These are phyloP conservation scores for Myocastor coypus DNA, from an alignment of 2,113 vertebrate species.

Conservation along the genomic window DNA sequence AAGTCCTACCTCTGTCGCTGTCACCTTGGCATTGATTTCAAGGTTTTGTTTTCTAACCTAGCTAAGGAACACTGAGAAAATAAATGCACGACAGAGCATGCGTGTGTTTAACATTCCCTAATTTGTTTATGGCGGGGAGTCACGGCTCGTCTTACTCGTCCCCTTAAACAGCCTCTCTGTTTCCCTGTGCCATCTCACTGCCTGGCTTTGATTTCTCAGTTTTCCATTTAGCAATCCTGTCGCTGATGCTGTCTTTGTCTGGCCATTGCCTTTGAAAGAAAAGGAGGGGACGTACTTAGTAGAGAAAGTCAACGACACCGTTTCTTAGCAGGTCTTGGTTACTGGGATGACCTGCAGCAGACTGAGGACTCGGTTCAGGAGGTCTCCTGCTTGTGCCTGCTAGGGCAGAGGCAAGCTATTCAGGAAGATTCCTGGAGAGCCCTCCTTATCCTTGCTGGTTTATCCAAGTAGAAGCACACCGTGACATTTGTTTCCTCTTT, in stretches of 20 bases:
- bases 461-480: not conserved
- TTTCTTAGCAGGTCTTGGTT: not conserved
- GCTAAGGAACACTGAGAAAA: constrained; percentile 93
- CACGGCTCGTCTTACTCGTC: constrained; percentile 79
- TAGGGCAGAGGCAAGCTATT: not conserved
- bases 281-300: not conserved
- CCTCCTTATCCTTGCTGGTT: not conserved
- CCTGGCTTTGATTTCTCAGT: constrained; percentile 33
- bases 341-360: not conserved
- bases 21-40: constrained; percentile 91
- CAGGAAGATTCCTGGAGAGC: not conserved
- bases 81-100: constrained; percentile 90
- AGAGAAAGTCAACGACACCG: not conserved
- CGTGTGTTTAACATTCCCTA: constrained; percentile 91
- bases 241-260: not conserved
- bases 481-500: not conserved
- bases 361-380: rapidly evolving
- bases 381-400: not conserved
- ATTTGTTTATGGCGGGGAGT: constrained; percentile 91
- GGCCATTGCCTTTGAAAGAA: not conserved
- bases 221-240: constrained; percentile 52
- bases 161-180: constrained; percentile 43
- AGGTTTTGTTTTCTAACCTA: constrained; percentile 85
- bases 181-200: not conserved
- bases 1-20: constrained; percentile 89